phyloP scores from a whole-genome alignment of 2,888 invertebrate species.

The Pristionchus fissidentatus region DNA sequence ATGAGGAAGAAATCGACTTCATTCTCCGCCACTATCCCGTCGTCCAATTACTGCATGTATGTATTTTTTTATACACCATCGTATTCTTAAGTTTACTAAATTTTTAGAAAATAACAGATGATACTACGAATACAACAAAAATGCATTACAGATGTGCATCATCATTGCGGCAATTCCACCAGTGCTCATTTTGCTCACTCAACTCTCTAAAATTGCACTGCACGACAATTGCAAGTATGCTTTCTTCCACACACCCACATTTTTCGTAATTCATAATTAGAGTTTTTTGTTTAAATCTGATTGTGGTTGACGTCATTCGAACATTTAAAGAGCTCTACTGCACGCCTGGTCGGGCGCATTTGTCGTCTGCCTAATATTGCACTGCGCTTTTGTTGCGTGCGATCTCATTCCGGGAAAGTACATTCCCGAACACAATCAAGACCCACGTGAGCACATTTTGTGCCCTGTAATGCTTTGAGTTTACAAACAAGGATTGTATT shows the following conservation, averaged over 20 bases:
- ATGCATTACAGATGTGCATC: neutral
- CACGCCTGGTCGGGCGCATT: neutral
- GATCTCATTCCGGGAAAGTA: constrained; percentile 6
- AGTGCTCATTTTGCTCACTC: neutral
- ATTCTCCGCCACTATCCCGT: neutral
- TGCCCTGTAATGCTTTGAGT: too few relatives aligned
- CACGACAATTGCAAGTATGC: neutral
- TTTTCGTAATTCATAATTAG: neutral
- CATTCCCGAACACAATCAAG: constrained; percentile 15
- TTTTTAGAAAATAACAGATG: neutral
- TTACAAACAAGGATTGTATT: too few relatives aligned
- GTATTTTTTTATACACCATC: neutral
- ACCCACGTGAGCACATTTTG: constrained; percentile 23
- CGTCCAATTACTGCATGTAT: neutral
- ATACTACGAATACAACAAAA: neutral
- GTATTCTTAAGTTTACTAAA: too few relatives aligned
- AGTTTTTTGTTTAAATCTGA: neutral
- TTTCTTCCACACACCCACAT: too few relatives aligned
- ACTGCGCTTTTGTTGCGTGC: neutral
- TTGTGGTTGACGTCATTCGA: neutral
- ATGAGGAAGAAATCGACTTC: too few relatives aligned
- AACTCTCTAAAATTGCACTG: neutral
- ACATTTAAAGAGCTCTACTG: neutral
- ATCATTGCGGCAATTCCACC: neutral
- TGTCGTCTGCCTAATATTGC: neutral